Evolutionary conservation across 2,888 invertebrate species (phyloP).

Genomic region (Mesopsocus fuscifrons): DNA sequence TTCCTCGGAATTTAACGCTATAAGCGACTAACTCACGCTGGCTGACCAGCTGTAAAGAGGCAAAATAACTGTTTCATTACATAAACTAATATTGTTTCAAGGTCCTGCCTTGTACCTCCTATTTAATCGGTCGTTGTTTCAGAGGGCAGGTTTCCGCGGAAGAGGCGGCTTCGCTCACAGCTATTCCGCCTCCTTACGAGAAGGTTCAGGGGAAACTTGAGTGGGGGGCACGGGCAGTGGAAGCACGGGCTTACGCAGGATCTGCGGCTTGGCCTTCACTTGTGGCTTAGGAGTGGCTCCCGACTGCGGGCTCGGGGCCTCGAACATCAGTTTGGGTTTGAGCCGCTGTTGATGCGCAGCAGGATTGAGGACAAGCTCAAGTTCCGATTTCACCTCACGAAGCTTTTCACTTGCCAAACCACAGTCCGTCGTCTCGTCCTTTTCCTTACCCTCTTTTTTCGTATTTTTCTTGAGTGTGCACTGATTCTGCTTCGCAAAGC

Average conservation of each 20-base stretch:
- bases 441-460: slow-evolving; percentile 20
- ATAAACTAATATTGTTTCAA: no score
- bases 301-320: slow-evolving; percentile 23
- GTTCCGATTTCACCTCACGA: slow-evolving; percentile 1
- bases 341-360: slow-evolving; percentile 12
- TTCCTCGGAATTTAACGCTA: no score
- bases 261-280: slow-evolving; percentile 61
- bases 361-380: slow-evolving; percentile 7
- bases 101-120: no score
- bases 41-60: no score
- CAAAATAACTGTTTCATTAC: no score
- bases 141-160: neutral
- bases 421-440: neutral
- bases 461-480: slow-evolving; percentile 55
- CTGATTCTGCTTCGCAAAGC: slow-evolving; percentile 61
- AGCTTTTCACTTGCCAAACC: slow-evolving; percentile 1
- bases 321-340: slow-evolving; percentile 12
- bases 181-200: slow-evolving; percentile 7
- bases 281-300: slow-evolving; percentile 44
- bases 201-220: slow-evolving; percentile 2
- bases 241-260: slow-evolving; percentile 46
- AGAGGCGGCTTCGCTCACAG: neutral
- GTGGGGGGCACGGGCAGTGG: slow-evolving; percentile 19
- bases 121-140: no score
- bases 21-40: no score